These are phyloP conservation scores for Dysdera silvatica DNA, from an alignment of 1,140 invertebrate species.

Conservation along the genomic window DNA sequence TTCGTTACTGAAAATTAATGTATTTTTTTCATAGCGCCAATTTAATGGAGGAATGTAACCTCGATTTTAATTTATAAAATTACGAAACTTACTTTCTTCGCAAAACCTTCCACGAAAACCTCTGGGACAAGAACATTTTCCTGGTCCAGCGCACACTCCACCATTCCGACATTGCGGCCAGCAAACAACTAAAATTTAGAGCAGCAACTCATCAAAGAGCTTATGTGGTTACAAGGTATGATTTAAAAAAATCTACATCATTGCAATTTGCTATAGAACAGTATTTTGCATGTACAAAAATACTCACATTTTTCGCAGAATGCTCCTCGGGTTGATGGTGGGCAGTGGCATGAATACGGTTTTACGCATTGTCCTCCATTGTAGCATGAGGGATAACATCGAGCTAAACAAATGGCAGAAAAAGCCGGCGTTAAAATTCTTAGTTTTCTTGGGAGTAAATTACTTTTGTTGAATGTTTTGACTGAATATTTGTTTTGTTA, in stretches of 20 bases:
- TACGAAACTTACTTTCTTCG: constrained; percentile 13
- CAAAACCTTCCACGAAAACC: constrained; percentile 7
- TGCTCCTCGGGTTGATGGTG: constrained; percentile 9
- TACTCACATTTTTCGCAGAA: constrained; percentile 24
- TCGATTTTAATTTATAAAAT: background rate
- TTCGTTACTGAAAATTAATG: too few relatives aligned
- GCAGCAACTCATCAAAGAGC: too few relatives aligned
- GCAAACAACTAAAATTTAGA: constrained; percentile 3
- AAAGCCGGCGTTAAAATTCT: too few relatives aligned
- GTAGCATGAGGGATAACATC: constrained; percentile 12
- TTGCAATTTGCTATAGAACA: too few relatives aligned
- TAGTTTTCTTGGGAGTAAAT: too few relatives aligned
- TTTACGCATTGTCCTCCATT: constrained; percentile 21
- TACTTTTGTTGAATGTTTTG: too few relatives aligned
- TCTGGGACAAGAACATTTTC: constrained; percentile 17
- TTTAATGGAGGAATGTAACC: too few relatives aligned
- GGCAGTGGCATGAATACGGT: constrained; percentile 21
- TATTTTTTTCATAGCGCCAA: too few relatives aligned
- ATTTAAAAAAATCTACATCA: too few relatives aligned
- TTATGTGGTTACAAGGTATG: too few relatives aligned
- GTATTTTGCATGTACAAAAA: too few relatives aligned
- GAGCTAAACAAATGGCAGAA: background rate
- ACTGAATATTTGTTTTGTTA: too few relatives aligned
- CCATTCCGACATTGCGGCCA: constrained; percentile 21
- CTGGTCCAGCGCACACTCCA: constrained; percentile 3